These are phyloP conservation scores for Melitaea athalia DNA, from an alignment of 2,888 invertebrate species.

Conservation along the genomic window DNA sequence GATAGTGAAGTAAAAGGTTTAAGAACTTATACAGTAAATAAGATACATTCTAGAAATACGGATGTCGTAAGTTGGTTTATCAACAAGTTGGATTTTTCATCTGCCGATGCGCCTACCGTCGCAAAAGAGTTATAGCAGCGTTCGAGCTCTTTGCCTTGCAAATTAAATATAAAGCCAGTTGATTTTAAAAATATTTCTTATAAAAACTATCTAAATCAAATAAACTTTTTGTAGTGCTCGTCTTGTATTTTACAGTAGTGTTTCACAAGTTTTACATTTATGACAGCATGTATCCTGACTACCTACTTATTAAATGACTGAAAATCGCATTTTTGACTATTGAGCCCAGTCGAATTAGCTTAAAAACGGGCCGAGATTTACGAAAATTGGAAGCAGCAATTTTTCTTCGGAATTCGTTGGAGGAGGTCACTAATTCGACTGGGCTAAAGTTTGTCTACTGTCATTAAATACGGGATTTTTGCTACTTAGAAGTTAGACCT, in stretches of 20 bases:
- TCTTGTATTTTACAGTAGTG: background rate
- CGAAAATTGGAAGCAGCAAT: too few species aligned
- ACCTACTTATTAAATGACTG: too few species aligned
- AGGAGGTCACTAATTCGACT: too few species aligned
- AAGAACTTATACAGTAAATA: background rate
- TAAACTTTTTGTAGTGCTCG: constrained; percentile 1
- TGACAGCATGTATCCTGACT: background rate
- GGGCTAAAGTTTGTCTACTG: too few species aligned
- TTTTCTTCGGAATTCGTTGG: too few species aligned
- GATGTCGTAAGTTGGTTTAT: constrained; percentile 44
- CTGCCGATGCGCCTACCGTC: constrained; percentile 30
- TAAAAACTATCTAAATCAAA: constrained; percentile 27
- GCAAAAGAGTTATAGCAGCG: constrained; percentile 7
- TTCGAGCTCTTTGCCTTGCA: constrained; percentile 12
- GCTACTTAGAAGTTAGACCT: too few species aligned
- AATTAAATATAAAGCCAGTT: constrained; percentile 34
- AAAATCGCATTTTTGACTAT: too few species aligned
- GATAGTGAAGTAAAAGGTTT: too few species aligned
- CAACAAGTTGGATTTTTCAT: constrained; percentile 55
- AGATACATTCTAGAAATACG: background rate
- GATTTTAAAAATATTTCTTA: constrained; percentile 42
- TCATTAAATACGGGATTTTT: too few species aligned
- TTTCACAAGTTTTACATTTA: background rate
- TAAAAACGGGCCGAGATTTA: too few species aligned
- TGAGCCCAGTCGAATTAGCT: too few species aligned